Base-by-base conservation (phyloP, 92 coral and sea anemone species). In the Umimayanthus kanabou region DNA sequence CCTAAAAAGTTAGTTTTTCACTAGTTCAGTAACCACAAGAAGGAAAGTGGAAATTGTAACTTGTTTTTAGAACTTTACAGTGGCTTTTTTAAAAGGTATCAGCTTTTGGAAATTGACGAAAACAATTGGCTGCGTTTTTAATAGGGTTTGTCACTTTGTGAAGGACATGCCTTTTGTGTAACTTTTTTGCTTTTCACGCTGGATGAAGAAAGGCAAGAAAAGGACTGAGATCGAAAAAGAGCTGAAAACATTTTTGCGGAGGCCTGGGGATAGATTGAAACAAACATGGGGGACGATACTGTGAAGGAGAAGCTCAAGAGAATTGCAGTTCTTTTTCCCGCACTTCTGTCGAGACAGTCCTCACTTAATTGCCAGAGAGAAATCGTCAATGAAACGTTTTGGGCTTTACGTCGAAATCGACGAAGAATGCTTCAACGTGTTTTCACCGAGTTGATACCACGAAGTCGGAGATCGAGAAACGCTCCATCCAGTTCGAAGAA, bases 401-500 rank as follows among this genome's bases (percentile, higher is more conserved):
- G 39, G 45, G 53, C 79, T 39, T 39, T 39, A 39, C 79, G 45
- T 16, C 79, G 79, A 39, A 75, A 43, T 75, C 53, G 79, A 11
- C 79, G 79, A 39, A 75, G 79, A 39, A 20, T 75, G 13, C 53
- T 75, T 40, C 45, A 75, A 23, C 40, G 4, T 75, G 50, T 75
- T 75, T 42, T 75, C 50, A 9, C 53, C 4, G 79, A 75, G 50
- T 18, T 23, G 69, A 61, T 75, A 75, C 79, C 47, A 9, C 79
- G 79, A 37, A 75, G 26, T 22, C 79, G 79, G 40, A 75, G 79
- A 37, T 75, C 79, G 49, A 75, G 53, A 37, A 75, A 39, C n/a
- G 11, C 9, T 75, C 45, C 1, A n/a, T 25, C 79, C 29, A 75
- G 15, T 37, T 75, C 79, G 50, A 39, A 33, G 26, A 39, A 75